A percentile compares a stretch with the other conserved stretches of the same genome.
Evolutionary conservation across 2,113 vertebrate genomes (phyloP).

Genomic region (Phocoena phocoena): DNA sequence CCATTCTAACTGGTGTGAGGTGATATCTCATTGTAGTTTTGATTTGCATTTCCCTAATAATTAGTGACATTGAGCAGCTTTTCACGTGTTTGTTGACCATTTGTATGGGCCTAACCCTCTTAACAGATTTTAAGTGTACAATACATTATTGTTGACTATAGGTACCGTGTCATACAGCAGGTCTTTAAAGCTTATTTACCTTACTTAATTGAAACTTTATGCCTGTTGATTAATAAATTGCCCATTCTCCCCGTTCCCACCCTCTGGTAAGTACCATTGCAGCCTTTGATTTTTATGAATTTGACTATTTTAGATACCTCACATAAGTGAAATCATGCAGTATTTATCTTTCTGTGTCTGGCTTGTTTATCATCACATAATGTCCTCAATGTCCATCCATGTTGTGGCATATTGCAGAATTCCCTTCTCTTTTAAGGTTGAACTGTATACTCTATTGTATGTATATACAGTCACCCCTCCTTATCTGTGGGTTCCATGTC

Average conservation of each 20-base stretch:
- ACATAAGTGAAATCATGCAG: neutral
- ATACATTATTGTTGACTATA: neutral
- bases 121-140: neutral
- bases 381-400: neutral
- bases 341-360: neutral
- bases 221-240: neutral
- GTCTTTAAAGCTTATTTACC: neutral
- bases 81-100: too few species aligned
- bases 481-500: neutral
- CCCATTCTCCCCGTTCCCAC: neutral
- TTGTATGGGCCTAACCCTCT: too few species aligned
- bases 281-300: neutral
- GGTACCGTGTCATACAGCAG: neutral
- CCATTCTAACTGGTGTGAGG: too few species aligned
- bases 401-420: neutral
- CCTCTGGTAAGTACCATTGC: neutral
- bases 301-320: neutral
- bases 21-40: too few species aligned
- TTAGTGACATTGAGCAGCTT: too few species aligned
- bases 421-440: neutral
- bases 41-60: too few species aligned
- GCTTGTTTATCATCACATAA: neutral
- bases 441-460: neutral
- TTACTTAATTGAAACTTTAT: neutral
- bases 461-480: neutral